These are phyloP conservation scores for Lamellibrachia luymesi DNA, from an alignment of 1,140 invertebrate genomes.

Conservation along the genomic window DNA sequence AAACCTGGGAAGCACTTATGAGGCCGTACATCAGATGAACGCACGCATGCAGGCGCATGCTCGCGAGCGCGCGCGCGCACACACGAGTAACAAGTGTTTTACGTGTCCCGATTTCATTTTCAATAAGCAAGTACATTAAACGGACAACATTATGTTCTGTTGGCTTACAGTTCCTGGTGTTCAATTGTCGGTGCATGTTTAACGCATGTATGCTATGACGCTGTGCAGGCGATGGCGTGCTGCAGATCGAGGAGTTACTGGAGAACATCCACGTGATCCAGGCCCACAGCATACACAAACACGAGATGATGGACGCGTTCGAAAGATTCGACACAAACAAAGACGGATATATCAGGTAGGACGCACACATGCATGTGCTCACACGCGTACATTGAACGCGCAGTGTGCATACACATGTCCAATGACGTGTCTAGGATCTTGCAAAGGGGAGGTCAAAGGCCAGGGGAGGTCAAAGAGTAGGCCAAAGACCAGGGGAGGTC, in stretches of 20 bases:
- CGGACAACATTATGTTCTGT: too few relatives aligned
- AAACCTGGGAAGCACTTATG: not conserved
- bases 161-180: not conserved
- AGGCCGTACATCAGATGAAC: not conserved
- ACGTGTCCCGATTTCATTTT: too few relatives aligned
- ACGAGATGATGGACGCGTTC: constrained; percentile 22
- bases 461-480: too few relatives aligned
- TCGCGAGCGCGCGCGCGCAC: not conserved
- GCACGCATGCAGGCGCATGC: not conserved
- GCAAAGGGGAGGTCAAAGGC: too few relatives aligned
- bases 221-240: constrained; percentile 19
- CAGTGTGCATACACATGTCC: not conserved
- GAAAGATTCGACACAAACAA: constrained; percentile 21
- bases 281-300: not conserved
- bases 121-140: too few relatives aligned
- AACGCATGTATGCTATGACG: not conserved
- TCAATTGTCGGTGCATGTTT: not conserved
- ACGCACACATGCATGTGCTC: not conserved
- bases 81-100: not conserved
- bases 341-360: constrained; percentile 23
- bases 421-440: not conserved
- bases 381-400: not conserved
- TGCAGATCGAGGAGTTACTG: constrained; percentile 26
- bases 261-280: constrained; percentile 24
- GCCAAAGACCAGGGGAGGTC: too few relatives aligned